Base-by-base conservation (phyloP, 1,140 invertebrate genomes). In the Lepidurus packardi region DNA sequence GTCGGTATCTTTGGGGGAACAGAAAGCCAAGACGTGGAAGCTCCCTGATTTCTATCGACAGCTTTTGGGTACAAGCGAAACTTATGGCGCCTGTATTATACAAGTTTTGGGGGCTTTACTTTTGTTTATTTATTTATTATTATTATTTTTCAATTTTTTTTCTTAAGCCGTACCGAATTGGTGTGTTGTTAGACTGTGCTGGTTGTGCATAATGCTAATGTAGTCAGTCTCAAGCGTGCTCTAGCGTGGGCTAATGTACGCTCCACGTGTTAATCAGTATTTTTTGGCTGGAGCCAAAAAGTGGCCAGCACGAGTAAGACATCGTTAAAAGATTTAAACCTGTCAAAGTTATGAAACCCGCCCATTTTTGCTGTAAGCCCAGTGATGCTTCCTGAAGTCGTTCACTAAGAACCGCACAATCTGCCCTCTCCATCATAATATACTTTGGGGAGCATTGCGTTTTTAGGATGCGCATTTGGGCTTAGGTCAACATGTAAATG, bases 341-440 rank as follows among this genome's bases (percentile, higher is more conserved):
- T 65, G 53, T 65, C 53, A 65, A 21, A 65, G 53, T 65, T 65
- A 65, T 65, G 53, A 65, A 65, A 65, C 53, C 53, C 53, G 53
- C 53, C 53, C 53, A 16, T n/a, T 65, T 65, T 21, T 21, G 34
- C 34, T 34, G 34, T 34, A 34, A n/a, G 21, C 16, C 53, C 53
- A 16, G 53, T 65, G 53, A 65, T 65, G 53, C 53, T 65, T 13
- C 53, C 53, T 65, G 53, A 65, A 65, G 21, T 65, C 53, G 53
- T 21, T 65, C 53, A 65, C 53, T 65, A 65, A 65, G 21, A 65
- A 65, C 16, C 13, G 53, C 21, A 21, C 53, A 65, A 65, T 65
- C 53, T 65, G 16, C 16, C 6, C 53, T 13, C 53, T n/a, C 53
- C 53, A 65, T 65, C 53, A 21, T 21, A 13, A 34, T 34, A 65